These are phyloP conservation scores for Gastrophryne carolinensis DNA, from an alignment of 2,797 vertebrate genomes.

Conservation along the genomic window DNA sequence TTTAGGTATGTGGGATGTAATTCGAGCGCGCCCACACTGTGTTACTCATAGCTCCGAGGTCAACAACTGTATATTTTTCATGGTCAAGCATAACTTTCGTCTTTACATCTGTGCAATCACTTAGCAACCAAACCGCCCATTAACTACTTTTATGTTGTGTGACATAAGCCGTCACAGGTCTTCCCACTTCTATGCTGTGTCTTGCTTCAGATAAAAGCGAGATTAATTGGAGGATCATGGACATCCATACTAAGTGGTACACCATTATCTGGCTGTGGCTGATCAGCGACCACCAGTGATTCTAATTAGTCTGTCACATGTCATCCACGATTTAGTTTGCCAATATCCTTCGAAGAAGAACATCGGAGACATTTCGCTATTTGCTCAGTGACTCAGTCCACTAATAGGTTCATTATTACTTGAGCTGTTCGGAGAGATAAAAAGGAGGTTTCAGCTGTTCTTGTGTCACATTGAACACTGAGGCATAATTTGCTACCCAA, in stretches of 20 bases:
- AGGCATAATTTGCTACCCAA: too few relatives aligned
- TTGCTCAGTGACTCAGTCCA: not conserved
- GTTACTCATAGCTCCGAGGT: too few relatives aligned
- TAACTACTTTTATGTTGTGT: not conserved
- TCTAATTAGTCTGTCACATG: constrained; percentile 6
- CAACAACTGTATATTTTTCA: too few relatives aligned
- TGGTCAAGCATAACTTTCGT: not conserved
- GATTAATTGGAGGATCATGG: not conserved
- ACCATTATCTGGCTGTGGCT: not conserved
- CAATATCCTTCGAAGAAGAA: not conserved
- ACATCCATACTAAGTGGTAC: not conserved
- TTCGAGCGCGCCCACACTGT: too few relatives aligned
- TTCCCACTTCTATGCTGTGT: not conserved
- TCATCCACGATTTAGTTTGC: not conserved
- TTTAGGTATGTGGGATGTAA: too few relatives aligned
- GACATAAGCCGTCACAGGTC: not conserved
- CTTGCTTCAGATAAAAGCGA: too few relatives aligned
- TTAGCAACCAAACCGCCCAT: constrained; percentile 16
- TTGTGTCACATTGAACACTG: too few relatives aligned
- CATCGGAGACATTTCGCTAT: not conserved
- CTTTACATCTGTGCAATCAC: constrained; percentile 6
- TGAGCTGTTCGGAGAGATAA: not conserved
- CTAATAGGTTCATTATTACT: not conserved
- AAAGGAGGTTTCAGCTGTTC: not conserved
- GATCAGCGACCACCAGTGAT: not conserved